A percentile compares a stretch with the other conserved stretches of the same genome.
phyloP scores from a whole-genome alignment of 2,113 vertebrate genomes.

The Peromyscus leucopus region DNA sequence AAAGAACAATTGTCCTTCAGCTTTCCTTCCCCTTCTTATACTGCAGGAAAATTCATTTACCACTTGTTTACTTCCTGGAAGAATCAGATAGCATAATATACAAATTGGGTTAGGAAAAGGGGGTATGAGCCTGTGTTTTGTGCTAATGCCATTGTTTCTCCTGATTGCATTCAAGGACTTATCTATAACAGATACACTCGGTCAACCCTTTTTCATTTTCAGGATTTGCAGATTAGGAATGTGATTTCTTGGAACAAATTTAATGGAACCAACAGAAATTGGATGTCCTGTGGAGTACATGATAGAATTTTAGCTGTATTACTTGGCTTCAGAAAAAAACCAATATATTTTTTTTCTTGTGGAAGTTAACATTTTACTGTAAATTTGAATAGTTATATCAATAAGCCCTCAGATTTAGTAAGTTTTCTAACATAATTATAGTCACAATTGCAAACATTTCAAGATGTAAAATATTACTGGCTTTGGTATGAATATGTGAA shows the following conservation, averaged over 20 bases:
- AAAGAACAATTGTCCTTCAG: constrained; percentile 66
- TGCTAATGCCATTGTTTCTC: constrained; percentile 49
- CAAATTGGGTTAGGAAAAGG: neutral
- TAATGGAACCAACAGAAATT: constrained; percentile 39
- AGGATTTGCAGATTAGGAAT: constrained; percentile 46
- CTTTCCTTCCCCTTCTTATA: constrained; percentile 23
- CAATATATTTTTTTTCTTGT: constrained; percentile 48
- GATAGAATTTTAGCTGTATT: constrained; percentile 65
- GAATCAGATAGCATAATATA: constrained; percentile 23
- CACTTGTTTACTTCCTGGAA: constrained; percentile 29
- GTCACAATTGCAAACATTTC: constrained; percentile 26
- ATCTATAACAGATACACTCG: constrained; percentile 32
- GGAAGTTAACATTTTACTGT: constrained; percentile 63
- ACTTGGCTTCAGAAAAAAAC: constrained; percentile 67
- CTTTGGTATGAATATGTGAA: neutral
- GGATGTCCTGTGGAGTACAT: constrained; percentile 25
- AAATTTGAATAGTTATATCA: constrained; percentile 50
- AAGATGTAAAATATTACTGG: constrained; percentile 17
- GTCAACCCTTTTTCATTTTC: constrained; percentile 39
- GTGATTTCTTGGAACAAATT: constrained; percentile 63
- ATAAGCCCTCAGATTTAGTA: neutral
- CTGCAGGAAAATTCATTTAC: constrained; percentile 39
- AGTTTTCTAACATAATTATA: constrained; percentile 53
- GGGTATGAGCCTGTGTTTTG: neutral
- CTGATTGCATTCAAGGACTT: constrained; percentile 33